Evolutionary conservation across 2,888 invertebrate genomes (phyloP), one percentile per base, ranked within the genome.

Genomic region (Crepidodera aurea): DNA sequence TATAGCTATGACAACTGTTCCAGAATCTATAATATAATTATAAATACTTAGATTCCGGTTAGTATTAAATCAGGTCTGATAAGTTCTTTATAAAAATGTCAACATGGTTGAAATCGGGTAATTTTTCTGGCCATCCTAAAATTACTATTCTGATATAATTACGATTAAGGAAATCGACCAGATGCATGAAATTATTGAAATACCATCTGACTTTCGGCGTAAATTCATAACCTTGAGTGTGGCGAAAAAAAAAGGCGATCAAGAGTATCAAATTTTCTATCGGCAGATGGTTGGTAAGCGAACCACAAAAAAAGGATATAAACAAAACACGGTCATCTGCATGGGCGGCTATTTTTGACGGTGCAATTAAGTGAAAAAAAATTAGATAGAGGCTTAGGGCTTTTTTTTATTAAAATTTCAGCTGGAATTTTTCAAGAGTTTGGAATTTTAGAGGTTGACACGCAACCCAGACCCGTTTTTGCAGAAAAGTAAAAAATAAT

Each of bases 221-320:
- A 39, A 53, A 55, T 66, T 61, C 54, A 60, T 61, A 66, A 66
- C 68, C 68, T 69, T 69, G 69, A 69, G 60, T 57, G 54, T 29
- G 16, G 64, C 59, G 57, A 66, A 67, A 63, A 64, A 65, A 27
- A 10, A 12, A 15, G n/a, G n/a, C n/a, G n/a, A n/a, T n/a, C n/a
- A n/a, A 19, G 25, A 7, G 16, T 40, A 40, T 53, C 53, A 22
- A 15, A 42, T 55, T 54, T 55, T 54, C 29, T 54, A 32, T 34
- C 22, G 53, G 53, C 65, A 65, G 65, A 62, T 65, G 65, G 65
- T 48, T 39, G 50, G 57, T 39, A 54, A 25, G 25, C n/a, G n/a
- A 4, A 12, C 34, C n/a, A 39, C 37, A 54, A 54, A 27, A 42
- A 10, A 40, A 13, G n/a, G 25, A 25, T 18, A 40, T 15, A n/a